A percentile compares a stretch with the other conserved stretches of the same genome.
phyloP scores from a whole-genome alignment of 1,140 invertebrate genomes.

The Ips typographus region DNA sequence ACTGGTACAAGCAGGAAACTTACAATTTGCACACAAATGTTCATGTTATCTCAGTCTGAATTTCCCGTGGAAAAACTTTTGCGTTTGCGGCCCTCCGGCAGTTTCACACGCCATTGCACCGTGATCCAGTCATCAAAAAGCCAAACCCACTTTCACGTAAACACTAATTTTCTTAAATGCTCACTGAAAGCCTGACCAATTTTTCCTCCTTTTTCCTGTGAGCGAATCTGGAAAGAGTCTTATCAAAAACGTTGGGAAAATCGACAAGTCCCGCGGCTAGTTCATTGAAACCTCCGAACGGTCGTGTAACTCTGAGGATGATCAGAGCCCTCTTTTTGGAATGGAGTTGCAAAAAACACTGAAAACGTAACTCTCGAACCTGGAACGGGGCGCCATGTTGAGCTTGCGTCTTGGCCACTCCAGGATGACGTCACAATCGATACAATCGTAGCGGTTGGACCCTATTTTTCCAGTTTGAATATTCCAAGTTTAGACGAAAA shows the following conservation, averaged over 20 bases:
- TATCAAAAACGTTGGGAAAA: neutral
- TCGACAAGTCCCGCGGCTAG: neutral
- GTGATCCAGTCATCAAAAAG: conserved; percentile 34
- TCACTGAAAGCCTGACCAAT: neutral
- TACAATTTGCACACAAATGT: conserved; percentile 43
- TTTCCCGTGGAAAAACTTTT: conserved; percentile 24
- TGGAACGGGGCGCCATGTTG: conserved; percentile 43
- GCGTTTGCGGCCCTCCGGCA: conserved; percentile 17
- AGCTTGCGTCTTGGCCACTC: conserved; percentile 41
- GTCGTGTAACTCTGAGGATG: conserved; percentile 19
- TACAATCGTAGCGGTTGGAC: conserved; percentile 37
- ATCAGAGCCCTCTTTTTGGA: conserved; percentile 32
- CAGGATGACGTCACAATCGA: conserved; percentile 48
- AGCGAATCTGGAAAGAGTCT: neutral
- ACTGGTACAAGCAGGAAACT: conserved; percentile 15
- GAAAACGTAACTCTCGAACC: conserved; percentile 34
- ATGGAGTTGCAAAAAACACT: conserved; percentile 36
- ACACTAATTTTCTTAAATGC: neutral
- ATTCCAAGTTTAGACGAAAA: neutral
- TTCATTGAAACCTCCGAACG: conserved; percentile 29
- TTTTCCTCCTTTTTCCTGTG: neutral
- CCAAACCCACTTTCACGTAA: conserved; percentile 42
- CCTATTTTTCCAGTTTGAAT: neutral
- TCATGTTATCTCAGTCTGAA: conserved; percentile 45
- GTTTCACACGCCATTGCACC: conserved; percentile 25